A percentile compares a stretch with the other conserved stretches of the same genome.
phyloP scores from a whole-genome alignment of 2,888 invertebrate genomes.

The Clanis bilineata region DNA sequence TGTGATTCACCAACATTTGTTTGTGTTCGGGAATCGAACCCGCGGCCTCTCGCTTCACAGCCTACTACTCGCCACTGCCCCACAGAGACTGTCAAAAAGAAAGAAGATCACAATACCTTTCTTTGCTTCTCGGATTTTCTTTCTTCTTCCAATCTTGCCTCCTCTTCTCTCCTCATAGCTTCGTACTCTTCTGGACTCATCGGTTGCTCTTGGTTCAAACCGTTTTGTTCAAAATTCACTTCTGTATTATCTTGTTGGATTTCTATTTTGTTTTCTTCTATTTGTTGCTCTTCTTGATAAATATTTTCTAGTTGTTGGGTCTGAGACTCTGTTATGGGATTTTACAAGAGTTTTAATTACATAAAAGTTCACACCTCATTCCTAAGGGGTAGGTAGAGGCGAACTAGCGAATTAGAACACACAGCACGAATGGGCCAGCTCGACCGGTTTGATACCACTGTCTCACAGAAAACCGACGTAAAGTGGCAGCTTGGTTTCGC shows the following conservation, averaged over 20 bases:
- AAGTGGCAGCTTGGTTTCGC: too few species aligned
- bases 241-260: background rate
- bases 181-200: slow-evolving; percentile 29
- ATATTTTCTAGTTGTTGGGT: background rate
- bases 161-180: slow-evolving; percentile 48
- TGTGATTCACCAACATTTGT: too few species aligned
- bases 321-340: background rate
- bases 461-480: too few species aligned
- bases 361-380: too few species aligned
- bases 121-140: slow-evolving; percentile 58
- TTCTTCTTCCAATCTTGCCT: slow-evolving; percentile 55
- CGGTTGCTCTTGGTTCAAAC: background rate
- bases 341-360: too few species aligned
- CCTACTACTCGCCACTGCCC: too few species aligned
- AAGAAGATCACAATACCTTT: slow-evolving; percentile 53
- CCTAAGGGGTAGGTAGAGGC: too few species aligned
- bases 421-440: too few species aligned
- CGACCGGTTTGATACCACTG: too few species aligned
- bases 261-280: background rate
- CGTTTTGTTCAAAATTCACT: background rate
- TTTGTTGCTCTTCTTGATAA: background rate
- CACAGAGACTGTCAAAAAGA: background rate
- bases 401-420: too few species aligned
- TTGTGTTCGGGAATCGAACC: too few species aligned
- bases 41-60: too few species aligned